phyloP scores from a whole-genome alignment of 2,888 invertebrate genomes.

The Habroteleia sp. region DNA sequence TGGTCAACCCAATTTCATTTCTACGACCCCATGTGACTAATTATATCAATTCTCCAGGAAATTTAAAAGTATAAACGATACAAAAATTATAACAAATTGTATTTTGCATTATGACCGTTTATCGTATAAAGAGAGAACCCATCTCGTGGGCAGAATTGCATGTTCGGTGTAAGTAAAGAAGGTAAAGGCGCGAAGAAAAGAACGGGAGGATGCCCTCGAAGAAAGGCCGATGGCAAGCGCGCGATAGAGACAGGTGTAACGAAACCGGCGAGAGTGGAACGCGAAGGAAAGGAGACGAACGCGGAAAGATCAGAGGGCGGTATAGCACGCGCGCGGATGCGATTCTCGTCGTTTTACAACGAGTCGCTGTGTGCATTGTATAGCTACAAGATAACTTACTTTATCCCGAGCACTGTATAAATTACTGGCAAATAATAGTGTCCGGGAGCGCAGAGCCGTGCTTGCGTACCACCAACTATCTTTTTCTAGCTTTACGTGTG shows the following conservation, averaged over 20 bases:
- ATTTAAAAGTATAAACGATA: constrained; percentile 23
- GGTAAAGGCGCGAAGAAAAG: constrained; percentile 34
- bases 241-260: constrained; percentile 46
- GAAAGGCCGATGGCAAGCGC: constrained; percentile 42
- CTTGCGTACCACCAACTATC: constrained; percentile 15
- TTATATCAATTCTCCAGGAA: constrained; percentile 38
- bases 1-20: too few species aligned
- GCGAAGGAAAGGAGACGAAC: constrained; percentile 32
- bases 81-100: constrained; percentile 34
- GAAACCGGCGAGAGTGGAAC: constrained; percentile 6
- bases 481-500: constrained; percentile 24
- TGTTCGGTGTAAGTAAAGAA: constrained; percentile 57
- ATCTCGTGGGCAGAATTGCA: constrained; percentile 45
- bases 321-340: constrained; percentile 62
- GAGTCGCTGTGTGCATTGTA: constrained; percentile 67
- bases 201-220: constrained; percentile 33
- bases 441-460: constrained; percentile 41
- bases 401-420: constrained; percentile 71
- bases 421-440: constrained; percentile 74
- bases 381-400: constrained; percentile 73
- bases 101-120: constrained; percentile 11
- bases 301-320: constrained; percentile 62
- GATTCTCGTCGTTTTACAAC: constrained; percentile 55
- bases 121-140: constrained; percentile 7
- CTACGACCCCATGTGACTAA: too few species aligned